Evolutionary conservation across 2,113 vertebrate species (phyloP), one percentile per base, ranked within the genome.

Genomic region (Platichthys flesus): DNA sequence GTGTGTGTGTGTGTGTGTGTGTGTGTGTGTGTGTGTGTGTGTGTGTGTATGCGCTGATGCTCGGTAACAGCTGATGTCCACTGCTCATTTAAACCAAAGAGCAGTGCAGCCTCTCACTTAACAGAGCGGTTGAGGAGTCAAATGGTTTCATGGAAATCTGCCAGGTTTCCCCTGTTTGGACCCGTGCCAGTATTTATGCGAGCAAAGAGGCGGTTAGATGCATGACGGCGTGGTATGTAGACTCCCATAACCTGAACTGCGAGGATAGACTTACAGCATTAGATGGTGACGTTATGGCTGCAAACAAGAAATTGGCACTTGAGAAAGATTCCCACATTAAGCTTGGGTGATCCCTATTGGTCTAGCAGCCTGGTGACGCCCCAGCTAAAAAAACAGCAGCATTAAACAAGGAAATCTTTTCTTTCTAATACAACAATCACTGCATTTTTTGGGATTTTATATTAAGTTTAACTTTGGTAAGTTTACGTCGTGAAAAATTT

Each of bases 91-190:
- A 77, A 31, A 87, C 85, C 88, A 81, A 75, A 61, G 71, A 66
- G 67, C 84, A 90, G 86, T 67, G 84, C 63, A 83, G 83, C n/a
- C 82, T 75, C 83, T 89, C 86, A 76, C 81, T 85, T 89, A 89
- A 89, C 89, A 79, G 85, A 45, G 84, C 59, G 84, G 83, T 90
- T 89, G 66, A 85, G 68, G 68, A 90, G 90, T 91, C 91, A 89
- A 90, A 88, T 83, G 77, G 73, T 76, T 86, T 81, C 65, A 59
- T 91, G 90, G 92, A 86, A 35, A 64, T 74, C 82, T 71, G 90
- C 91, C 92, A 93, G 86, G 49, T 85, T 79, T 78, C 75, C 60
- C 74, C 74, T 55, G n/a, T 74, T 80, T 91, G 91, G 86, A 65
- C 68, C 55, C 20, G 35, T 40, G 89, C 92, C 91, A 91, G 65